These are phyloP conservation scores for Drosophila willistoni DNA, from an alignment of 1,140 invertebrate genomes.

Conservation along the genomic window DNA sequence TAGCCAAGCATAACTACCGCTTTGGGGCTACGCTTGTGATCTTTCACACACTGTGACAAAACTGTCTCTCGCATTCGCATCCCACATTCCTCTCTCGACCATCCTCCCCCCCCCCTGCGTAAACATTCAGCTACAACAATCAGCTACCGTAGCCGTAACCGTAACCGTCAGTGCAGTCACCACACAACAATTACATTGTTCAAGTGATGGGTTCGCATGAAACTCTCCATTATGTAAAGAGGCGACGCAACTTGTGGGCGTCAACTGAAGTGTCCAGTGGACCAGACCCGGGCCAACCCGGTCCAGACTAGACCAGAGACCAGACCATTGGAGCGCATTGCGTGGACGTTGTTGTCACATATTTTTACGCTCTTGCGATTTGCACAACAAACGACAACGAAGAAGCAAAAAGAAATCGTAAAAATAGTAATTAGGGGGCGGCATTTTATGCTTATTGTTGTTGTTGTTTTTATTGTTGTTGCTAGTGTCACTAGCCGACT, in stretches of 20 bases:
- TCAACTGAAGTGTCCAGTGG: constrained; percentile 66
- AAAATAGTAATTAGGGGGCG: constrained; percentile 8
- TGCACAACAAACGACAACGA: constrained; percentile 24
- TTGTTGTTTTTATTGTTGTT: constrained; percentile 1
- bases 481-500: not conserved
- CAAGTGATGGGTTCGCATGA: constrained; percentile 56
- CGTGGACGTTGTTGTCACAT: constrained; percentile 68
- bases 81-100: no score
- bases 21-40: constrained; percentile 47
- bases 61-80: not conserved
- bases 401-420: constrained; percentile 1
- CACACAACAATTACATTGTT: constrained; percentile 73
- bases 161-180: constrained; percentile 8
- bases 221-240: constrained; percentile 68
- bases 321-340: constrained; percentile 57
- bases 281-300: constrained; percentile 22
- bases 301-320: constrained; percentile 1
- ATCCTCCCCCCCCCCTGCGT: no score
- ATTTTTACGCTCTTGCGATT: constrained; percentile 79
- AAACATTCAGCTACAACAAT: not conserved
- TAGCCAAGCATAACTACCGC: constrained; percentile 53
- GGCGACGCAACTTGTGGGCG: constrained; percentile 74
- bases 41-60: constrained; percentile 52
- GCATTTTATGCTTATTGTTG: not conserved
- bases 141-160: constrained; percentile 5